A percentile compares a stretch with the other conserved stretches of the same genome.
These are phyloP conservation scores for Drosophila antonietae DNA, from an alignment of 2,888 invertebrate species.

Conservation along the genomic window DNA sequence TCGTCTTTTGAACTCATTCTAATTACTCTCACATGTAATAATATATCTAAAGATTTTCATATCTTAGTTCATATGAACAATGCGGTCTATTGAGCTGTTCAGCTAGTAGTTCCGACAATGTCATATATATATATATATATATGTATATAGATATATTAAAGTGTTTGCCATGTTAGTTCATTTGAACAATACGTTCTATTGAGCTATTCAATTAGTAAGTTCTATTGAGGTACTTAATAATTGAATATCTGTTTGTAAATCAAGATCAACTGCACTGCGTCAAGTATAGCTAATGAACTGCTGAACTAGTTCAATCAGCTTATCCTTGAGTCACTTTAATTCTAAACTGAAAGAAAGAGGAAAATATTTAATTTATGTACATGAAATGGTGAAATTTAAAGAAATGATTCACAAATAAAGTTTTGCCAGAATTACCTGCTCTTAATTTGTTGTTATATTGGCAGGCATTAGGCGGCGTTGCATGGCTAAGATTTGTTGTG, in stretches of 20 bases:
- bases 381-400: neutral
- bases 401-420: neutral
- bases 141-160: neutral
- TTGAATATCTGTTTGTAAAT: neutral
- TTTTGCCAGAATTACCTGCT: neutral
- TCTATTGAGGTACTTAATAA: neutral
- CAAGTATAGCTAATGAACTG: neutral
- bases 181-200: neutral
- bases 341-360: neutral
- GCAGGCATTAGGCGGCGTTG: neutral
- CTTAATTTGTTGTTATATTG: neutral
- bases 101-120: neutral
- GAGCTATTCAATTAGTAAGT: neutral
- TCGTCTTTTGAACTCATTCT: too few relatives aligned
- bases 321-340: neutral
- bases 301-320: neutral
- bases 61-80: conserved; percentile 1
- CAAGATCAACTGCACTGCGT: neutral
- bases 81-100: neutral
- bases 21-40: too few relatives aligned
- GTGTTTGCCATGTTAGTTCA: neutral
- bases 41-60: too few relatives aligned
- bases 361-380: neutral
- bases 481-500: neutral
- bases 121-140: too few relatives aligned